Percentiles rank a stretch among this genome's conserved stretches.
These are phyloP conservation scores for Parascotia fuliginaria DNA, from an alignment of 2,888 invertebrate genomes.

Conservation along the genomic window DNA sequence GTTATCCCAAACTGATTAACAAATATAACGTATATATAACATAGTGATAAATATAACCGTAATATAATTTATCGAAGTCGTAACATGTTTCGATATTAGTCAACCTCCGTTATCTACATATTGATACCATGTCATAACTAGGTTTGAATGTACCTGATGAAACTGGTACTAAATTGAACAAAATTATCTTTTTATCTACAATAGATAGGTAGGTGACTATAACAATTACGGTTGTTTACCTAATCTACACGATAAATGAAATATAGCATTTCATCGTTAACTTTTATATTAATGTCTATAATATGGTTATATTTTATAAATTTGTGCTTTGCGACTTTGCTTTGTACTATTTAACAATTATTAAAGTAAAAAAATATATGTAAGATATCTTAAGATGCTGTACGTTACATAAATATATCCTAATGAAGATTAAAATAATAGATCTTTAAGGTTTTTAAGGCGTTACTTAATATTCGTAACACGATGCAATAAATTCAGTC, in stretches of 20 bases:
- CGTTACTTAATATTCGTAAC: neutral
- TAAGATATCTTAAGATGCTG: too few species aligned
- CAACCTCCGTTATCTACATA: conserved; percentile 30
- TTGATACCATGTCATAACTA: conserved; percentile 45
- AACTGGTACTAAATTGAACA: conserved; percentile 42
- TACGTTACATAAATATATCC: too few species aligned
- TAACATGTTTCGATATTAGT: conserved; percentile 51
- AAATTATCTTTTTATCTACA: conserved; percentile 31
- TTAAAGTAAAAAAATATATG: too few species aligned
- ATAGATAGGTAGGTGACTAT: conserved; percentile 19
- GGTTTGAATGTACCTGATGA: conserved; percentile 48
- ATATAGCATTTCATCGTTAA: neutral
- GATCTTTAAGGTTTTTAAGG: neutral
- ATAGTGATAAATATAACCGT: conserved; percentile 31
- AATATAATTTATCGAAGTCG: conserved; percentile 38
- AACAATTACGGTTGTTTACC: conserved; percentile 18
- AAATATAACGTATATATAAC: conserved; percentile 17
- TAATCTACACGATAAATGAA: conserved; percentile 10
- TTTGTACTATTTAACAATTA: too few species aligned
- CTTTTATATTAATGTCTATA: neutral
- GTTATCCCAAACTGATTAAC: neutral
- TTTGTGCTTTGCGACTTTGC: too few species aligned
- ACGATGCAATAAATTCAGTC: conserved; percentile 3
- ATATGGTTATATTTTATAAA: too few species aligned
- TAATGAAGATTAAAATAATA: neutral